Base-by-base conservation (phyloP, 2,113 vertebrate species). In the Rynchops niger region DNA sequence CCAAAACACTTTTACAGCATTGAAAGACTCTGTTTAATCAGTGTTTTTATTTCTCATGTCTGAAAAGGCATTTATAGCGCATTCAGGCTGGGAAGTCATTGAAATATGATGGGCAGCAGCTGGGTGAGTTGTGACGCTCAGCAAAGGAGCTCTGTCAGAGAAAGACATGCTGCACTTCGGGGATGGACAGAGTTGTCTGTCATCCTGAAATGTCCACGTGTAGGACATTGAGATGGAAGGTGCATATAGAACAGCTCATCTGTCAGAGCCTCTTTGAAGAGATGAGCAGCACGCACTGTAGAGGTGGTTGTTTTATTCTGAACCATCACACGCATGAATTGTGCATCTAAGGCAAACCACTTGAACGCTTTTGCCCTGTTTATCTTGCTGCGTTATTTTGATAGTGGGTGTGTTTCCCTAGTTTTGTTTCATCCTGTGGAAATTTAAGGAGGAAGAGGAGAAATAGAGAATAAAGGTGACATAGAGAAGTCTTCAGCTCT, bases 201-300 rank as follows among this genome's bases (percentile, higher is more conserved):
- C 67, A 40, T n/a, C 43, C 76, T 45, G 71, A 32, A 56, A 30
- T 6, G 17, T 10, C 72, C 23, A 11, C 1, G 2, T 49, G 9
- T 0, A 29, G 63, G 71, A n/a, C 8, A 1, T 4, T 30, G 69
- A 40, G 47, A 8, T 0, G 27, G 25, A 32, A 77, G 19, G 36
- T 16, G 87, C 34, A 59, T 6, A 8, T 62, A 40, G 87, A 59
- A 49, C 38, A 70, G 1, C 30, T 63, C 6, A 0, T 55, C 50
- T 81, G 74, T 18, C 40, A 58, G 77, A 8, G 9, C 61, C 40
- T 59, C 59, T 38, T 5, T 63, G 52, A 55, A 32, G 66, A 49
- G 62, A 26, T 34, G 52, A 77, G 15, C 65, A 56, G 53, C 40
- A 47, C 6, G 1, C 11, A 0, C n/a, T 22, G 30, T 15, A 9